Conservation (phyloP, 2,113 vertebrate genomes). For the Burhinus bistriatus region DNA sequence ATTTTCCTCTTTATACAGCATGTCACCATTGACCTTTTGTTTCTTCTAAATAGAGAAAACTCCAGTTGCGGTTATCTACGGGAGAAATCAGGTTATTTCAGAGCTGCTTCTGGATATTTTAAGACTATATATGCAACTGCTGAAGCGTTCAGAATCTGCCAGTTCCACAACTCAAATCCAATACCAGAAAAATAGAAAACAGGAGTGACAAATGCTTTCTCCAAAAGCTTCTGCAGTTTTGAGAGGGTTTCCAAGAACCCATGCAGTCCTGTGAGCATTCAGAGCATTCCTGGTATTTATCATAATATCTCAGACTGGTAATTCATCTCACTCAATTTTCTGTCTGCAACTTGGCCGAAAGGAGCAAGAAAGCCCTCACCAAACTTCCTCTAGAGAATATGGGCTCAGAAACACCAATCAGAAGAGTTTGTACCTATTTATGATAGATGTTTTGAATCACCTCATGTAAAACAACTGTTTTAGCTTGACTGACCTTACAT, state of each 20-base stretch:
- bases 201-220: not conserved
- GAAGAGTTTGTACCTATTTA: not conserved
- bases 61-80: not conserved
- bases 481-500: not conserved
- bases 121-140: fast-evolving
- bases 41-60: not conserved
- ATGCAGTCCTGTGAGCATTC: not conserved
- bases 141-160: not conserved
- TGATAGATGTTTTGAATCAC: not conserved
- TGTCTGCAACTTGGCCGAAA: not conserved
- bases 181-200: not conserved
- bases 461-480: fast-evolving
- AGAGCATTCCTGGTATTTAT: not conserved
- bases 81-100: not conserved
- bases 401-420: not conserved
- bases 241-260: not conserved
- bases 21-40: not conserved
- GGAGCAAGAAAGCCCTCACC: not conserved
- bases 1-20: not conserved
- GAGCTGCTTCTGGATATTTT: not conserved
- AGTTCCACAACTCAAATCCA: not conserved
- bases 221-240: too few species aligned
- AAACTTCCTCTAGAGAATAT: not conserved
- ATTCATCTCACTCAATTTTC: not conserved
- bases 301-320: not conserved